Evolutionary conservation across 2,888 invertebrate genomes (phyloP).

Genomic region (Coecobrya sp.): DNA sequence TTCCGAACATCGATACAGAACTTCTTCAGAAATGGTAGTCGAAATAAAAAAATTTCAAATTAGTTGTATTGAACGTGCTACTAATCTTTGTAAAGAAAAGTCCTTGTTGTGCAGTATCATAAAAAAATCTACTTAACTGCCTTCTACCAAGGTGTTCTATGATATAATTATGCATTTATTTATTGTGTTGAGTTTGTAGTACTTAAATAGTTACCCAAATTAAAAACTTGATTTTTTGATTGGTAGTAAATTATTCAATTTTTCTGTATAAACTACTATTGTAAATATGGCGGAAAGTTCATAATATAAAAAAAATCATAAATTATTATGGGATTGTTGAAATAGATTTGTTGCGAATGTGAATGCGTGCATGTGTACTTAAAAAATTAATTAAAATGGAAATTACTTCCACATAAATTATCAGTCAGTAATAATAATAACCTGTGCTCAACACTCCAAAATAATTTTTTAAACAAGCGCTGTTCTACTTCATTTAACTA

Average conservation of each 20-base stretch:
- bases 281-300: background rate
- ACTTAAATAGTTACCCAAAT: slow-evolving; percentile 44
- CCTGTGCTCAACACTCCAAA: background rate
- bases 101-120: slow-evolving; percentile 2
- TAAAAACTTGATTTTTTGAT: background rate
- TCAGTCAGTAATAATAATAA: background rate
- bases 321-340: slow-evolving; percentile 23
- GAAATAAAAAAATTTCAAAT: slow-evolving; percentile 68
- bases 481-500: background rate
- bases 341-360: background rate
- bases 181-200: slow-evolving; percentile 35
- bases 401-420: background rate
- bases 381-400: background rate
- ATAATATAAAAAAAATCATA: background rate
- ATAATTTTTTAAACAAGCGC: background rate
- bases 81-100: slow-evolving; percentile 11
- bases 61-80: slow-evolving; percentile 37
- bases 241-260: background rate
- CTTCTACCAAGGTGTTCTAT: slow-evolving; percentile 52
- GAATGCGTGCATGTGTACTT: background rate
- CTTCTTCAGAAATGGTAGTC: slow-evolving; percentile 49
- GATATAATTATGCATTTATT: slow-evolving; percentile 37
- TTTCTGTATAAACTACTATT: slow-evolving; percentile 10
- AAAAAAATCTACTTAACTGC: slow-evolving; percentile 2
- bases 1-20: slow-evolving; percentile 42